Conservation (phyloP, 2,797 vertebrate species). For the Aulostomus chinensis region DNA sequence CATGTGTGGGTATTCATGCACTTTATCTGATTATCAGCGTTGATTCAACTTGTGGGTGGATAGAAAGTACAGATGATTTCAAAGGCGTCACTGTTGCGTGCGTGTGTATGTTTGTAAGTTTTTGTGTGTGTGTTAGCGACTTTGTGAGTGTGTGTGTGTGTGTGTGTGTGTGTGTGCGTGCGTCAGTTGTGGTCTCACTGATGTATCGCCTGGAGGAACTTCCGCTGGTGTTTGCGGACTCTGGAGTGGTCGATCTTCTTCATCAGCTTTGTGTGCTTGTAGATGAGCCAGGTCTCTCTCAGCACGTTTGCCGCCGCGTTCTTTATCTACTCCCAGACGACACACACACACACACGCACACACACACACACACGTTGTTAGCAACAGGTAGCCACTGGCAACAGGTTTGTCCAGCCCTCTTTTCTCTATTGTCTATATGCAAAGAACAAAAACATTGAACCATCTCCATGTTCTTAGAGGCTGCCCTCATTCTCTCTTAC, state of each 20-base stretch:
- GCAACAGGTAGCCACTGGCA: slow-evolving; percentile 69
- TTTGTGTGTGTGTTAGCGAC: neutral
- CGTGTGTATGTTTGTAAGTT: too few species aligned
- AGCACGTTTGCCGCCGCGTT: slow-evolving; percentile 98
- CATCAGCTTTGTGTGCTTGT: slow-evolving; percentile 97
- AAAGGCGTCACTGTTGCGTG: neutral
- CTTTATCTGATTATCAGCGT: slow-evolving; percentile 60
- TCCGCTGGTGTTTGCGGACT: slow-evolving; percentile 98
- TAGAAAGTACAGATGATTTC: slow-evolving; percentile 49
- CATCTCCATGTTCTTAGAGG: slow-evolving; percentile 42
- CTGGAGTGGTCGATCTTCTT: slow-evolving; percentile 99
- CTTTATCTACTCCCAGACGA: slow-evolving; percentile 89
- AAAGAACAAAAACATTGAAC: slow-evolving; percentile 30
- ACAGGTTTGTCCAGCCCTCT: slow-evolving; percentile 44
- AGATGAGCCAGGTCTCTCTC: slow-evolving; percentile 99
- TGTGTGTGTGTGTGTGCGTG: slow-evolving; percentile 12
- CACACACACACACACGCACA: slow-evolving; percentile 27
- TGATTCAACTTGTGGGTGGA: slow-evolving; percentile 63
- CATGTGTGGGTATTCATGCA: slow-evolving; percentile 35
- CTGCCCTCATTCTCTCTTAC: slow-evolving; percentile 49
- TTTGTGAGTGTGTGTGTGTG: slow-evolving; percentile 1
- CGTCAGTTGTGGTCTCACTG: slow-evolving; percentile 85
- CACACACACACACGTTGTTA: slow-evolving; percentile 46
- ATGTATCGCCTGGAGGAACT: slow-evolving; percentile 99
- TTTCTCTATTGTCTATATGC: slow-evolving; percentile 33